phyloP scores from a whole-genome alignment of 2,797 vertebrate genomes.

The Emys orbicularis region DNA sequence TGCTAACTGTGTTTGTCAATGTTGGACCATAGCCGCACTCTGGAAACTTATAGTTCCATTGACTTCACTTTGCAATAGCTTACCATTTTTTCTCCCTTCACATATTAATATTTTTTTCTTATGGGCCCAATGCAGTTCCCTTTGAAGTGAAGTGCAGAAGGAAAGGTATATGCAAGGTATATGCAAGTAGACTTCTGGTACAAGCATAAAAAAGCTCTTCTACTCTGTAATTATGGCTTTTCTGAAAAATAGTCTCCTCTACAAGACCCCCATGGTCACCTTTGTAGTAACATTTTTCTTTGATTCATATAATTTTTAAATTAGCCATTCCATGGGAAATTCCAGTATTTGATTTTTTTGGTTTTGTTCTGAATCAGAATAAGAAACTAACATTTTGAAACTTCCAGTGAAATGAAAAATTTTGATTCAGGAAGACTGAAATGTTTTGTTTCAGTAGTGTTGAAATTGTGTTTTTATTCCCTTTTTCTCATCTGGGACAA shows the following conservation, averaged over 20 bases:
- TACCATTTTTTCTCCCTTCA: background rate
- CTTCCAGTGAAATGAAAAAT: background rate
- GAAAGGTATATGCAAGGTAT: background rate
- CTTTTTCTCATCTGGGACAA: background rate
- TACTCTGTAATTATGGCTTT: background rate
- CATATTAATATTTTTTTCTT: background rate
- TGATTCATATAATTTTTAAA: background rate
- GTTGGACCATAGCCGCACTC: background rate
- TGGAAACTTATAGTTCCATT: background rate
- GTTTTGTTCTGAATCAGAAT: background rate
- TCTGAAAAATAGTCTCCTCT: background rate
- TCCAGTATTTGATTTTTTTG: background rate
- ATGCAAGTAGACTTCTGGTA: background rate
- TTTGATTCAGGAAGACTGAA: background rate
- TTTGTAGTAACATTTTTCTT: background rate
- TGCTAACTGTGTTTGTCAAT: constrained; percentile 43
- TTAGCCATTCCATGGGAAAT: background rate
- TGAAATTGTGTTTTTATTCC: background rate
- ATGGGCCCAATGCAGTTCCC: background rate
- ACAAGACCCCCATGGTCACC: background rate
- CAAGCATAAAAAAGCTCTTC: background rate
- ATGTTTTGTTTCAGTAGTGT: background rate
- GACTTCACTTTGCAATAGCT: constrained; percentile 17
- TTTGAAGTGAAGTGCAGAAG: background rate
- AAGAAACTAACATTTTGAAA: background rate